phyloP scores from a whole-genome alignment of 2,113 vertebrate genomes.

The Rhinopomastus cyanomelas region DNA sequence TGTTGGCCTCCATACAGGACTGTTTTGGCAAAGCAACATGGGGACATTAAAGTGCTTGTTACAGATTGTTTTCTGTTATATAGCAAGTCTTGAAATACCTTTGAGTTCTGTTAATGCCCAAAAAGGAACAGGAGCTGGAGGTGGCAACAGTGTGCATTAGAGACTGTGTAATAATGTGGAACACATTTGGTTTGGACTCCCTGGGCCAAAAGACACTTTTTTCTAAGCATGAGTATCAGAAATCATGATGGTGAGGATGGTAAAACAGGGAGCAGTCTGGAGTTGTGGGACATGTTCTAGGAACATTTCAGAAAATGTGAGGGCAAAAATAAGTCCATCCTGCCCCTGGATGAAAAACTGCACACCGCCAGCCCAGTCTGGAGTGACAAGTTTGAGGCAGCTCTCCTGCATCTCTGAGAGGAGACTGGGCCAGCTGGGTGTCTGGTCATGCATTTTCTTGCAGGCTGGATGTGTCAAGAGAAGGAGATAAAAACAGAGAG shows the following conservation, averaged over 20 bases:
- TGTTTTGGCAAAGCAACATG: not conserved
- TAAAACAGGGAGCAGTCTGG: not conserved
- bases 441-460: not conserved
- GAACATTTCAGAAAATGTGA: not conserved
- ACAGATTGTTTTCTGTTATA: not conserved
- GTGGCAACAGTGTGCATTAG: not conserved
- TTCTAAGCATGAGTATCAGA: not conserved
- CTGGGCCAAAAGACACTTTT: not conserved
- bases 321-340: not conserved
- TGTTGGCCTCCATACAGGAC: not conserved
- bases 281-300: not conserved
- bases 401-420: fast-evolving
- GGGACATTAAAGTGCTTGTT: not conserved
- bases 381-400: not conserved
- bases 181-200: not conserved
- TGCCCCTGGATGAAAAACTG: not conserved
- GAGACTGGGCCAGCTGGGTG: not conserved
- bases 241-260: not conserved
- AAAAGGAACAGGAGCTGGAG: not conserved
- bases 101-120: not conserved
- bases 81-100: not conserved
- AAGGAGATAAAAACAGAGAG: not conserved
- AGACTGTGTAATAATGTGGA: not conserved
- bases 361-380: not conserved
- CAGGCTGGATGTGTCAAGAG: not conserved